Evolutionary conservation across 2,113 vertebrate species (phyloP).

Genomic region (Rattus rattus): DNA sequence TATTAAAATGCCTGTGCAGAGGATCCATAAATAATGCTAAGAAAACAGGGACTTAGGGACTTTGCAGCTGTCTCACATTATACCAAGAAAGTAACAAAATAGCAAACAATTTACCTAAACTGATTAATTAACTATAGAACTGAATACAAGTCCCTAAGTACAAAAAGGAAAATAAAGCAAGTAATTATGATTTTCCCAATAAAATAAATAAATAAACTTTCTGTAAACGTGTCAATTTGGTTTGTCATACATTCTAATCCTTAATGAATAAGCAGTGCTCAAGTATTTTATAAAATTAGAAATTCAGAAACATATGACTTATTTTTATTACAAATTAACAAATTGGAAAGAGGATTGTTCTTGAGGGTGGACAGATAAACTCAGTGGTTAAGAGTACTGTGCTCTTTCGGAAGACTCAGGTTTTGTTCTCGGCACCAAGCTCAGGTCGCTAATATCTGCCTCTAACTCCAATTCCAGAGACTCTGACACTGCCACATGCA

Average conservation of each 20-base stretch:
- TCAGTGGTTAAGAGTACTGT: neutral
- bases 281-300: neutral
- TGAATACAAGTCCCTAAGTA: constrained; percentile 10
- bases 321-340: neutral
- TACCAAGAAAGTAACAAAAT: constrained; percentile 51
- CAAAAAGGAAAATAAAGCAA: constrained; percentile 19
- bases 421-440: neutral
- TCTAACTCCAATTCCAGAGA: neutral
- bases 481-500: no score
- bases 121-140: constrained; percentile 51
- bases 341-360: neutral
- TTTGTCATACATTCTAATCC: neutral
- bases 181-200: constrained; percentile 38
- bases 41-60: constrained; percentile 43
- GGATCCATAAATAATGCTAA: constrained; percentile 36
- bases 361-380: neutral
- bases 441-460: neutral
- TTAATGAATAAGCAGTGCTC: neutral
- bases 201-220: neutral
- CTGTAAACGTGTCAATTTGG: neutral
- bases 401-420: neutral
- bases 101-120: constrained; percentile 37
- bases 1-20: neutral
- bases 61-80: neutral
- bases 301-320: neutral